These are phyloP conservation scores for Archips crataeganus DNA, from an alignment of 2,888 invertebrate species.

Conservation along the genomic window DNA sequence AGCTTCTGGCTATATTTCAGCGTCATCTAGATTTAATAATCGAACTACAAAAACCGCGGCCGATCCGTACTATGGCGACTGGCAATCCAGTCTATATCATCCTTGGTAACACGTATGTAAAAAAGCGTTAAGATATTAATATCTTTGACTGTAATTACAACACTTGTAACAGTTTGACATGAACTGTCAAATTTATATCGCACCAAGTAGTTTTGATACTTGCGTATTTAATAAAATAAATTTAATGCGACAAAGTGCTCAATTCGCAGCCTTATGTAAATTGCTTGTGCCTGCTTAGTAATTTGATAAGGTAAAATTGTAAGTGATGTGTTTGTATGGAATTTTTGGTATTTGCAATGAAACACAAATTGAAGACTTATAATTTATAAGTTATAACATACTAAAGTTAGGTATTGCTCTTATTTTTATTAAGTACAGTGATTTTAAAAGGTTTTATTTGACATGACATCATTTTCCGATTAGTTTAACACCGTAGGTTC, in stretches of 20 bases:
- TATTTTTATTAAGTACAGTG: not conserved
- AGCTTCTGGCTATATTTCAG: too few relatives aligned
- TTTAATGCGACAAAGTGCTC: slow-evolving; percentile 54
- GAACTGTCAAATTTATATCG: not conserved
- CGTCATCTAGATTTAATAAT: too few relatives aligned
- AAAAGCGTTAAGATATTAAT: too few relatives aligned
- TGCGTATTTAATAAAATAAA: slow-evolving; percentile 8
- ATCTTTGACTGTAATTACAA: not conserved
- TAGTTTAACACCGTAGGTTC: too few relatives aligned
- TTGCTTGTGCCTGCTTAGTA: slow-evolving; percentile 77
- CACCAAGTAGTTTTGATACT: slow-evolving; percentile 22
- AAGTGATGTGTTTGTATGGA: slow-evolving; percentile 38
- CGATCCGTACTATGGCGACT: too few relatives aligned
- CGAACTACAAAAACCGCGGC: too few relatives aligned
- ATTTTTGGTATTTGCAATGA: slow-evolving; percentile 10
- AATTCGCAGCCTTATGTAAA: slow-evolving; percentile 69
- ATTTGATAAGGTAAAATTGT: slow-evolving; percentile 47
- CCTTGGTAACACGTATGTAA: too few relatives aligned
- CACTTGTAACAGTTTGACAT: not conserved
- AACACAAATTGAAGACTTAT: slow-evolving; percentile 25
- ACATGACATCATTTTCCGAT: too few relatives aligned
- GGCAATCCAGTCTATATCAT: too few relatives aligned
- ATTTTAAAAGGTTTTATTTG: not conserved
- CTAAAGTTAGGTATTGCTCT: not conserved
- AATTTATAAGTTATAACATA: slow-evolving; percentile 17